These are phyloP conservation scores for Plestiodon gilberti DNA, from an alignment of 2,113 vertebrate genomes.

Conservation along the genomic window DNA sequence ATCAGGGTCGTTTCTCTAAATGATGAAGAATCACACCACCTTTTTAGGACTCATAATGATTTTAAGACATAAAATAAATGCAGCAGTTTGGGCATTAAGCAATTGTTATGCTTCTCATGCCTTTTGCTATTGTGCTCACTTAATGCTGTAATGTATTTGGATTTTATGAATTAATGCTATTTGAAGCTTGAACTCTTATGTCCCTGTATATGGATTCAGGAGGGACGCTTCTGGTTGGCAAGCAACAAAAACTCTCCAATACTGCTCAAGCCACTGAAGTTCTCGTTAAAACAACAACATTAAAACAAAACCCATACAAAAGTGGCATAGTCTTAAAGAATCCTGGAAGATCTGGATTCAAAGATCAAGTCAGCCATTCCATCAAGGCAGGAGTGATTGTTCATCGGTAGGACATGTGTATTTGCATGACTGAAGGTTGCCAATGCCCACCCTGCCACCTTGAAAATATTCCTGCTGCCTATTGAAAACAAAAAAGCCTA, in stretches of 20 bases:
- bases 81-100: conserved; percentile 23
- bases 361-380: too few relatives aligned
- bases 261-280: conserved; percentile 27
- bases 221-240: conserved; percentile 8
- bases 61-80: conserved; percentile 29
- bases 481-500: too few relatives aligned
- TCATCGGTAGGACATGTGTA: too few relatives aligned
- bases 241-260: conserved; percentile 18
- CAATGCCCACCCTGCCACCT: too few relatives aligned
- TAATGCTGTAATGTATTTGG: conserved; percentile 20
- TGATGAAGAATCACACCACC: not conserved
- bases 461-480: too few relatives aligned
- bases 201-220: conserved; percentile 14
- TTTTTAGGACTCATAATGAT: conserved; percentile 1
- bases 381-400: too few relatives aligned
- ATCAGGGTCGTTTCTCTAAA: conserved; percentile 13
- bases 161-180: conserved; percentile 22
- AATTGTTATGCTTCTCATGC: conserved; percentile 27
- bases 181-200: not conserved
- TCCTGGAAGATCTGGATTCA: too few relatives aligned
- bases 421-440: too few relatives aligned
- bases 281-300: conserved; percentile 9
- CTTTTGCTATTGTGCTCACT: not conserved
- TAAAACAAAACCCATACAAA: not conserved
- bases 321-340: not conserved